These are phyloP conservation scores for Dendrolimus houi DNA, from an alignment of 2,888 invertebrate species.

Conservation along the genomic window DNA sequence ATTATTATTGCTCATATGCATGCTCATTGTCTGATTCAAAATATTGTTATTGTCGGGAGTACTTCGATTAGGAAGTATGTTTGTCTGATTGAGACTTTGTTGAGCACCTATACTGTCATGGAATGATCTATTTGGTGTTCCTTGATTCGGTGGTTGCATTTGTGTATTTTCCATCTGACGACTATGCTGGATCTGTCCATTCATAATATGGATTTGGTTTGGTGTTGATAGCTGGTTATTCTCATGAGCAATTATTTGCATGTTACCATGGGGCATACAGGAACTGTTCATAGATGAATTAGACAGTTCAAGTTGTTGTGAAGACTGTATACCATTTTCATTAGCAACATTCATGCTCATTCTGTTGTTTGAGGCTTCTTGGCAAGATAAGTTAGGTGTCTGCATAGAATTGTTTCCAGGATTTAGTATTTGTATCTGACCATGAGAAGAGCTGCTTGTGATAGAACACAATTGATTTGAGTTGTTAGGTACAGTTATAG, in stretches of 20 bases:
- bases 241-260: constrained; percentile 61
- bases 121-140: constrained; percentile 42
- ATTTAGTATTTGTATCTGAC: constrained; percentile 58
- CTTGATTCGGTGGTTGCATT: constrained; percentile 54
- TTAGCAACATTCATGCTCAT: constrained; percentile 44
- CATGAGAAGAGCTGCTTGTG: constrained; percentile 47
- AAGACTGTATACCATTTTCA: constrained; percentile 46
- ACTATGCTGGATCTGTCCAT: constrained; percentile 66
- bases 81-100: constrained; percentile 48
- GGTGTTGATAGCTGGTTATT: constrained; percentile 43
- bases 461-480: constrained; percentile 65
- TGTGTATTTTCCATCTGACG: constrained; percentile 51
- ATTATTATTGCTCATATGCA: constrained; percentile 52
- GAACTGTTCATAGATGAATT: constrained; percentile 40
- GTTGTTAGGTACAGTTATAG: constrained; percentile 44
- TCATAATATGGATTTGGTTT: constrained; percentile 69
- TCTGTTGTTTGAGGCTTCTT: constrained; percentile 53
- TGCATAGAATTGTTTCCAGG: constrained; percentile 58
- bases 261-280: constrained; percentile 53
- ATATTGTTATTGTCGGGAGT: constrained; percentile 51
- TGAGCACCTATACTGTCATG: constrained; percentile 54
- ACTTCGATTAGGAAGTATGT: constrained; percentile 50
- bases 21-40: constrained; percentile 60
- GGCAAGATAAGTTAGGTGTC: constrained; percentile 60
- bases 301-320: constrained; percentile 44